Percentiles rank a stretch among this genome's conserved stretches.
Evolutionary conservation across 2,888 invertebrate genomes (phyloP).

Genomic region (Helobdella robusta): DNA sequence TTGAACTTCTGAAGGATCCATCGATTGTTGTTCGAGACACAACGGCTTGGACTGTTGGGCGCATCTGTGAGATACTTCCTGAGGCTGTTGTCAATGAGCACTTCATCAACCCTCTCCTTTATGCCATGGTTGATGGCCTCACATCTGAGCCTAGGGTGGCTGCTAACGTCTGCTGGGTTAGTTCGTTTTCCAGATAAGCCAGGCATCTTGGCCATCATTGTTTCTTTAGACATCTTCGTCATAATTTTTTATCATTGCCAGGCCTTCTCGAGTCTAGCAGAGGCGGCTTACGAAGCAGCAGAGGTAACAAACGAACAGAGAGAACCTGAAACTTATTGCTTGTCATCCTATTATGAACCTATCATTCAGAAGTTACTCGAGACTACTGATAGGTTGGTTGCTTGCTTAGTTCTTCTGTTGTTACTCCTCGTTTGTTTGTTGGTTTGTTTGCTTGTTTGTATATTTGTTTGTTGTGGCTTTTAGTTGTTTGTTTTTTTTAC

Average conservation of each 20-base stretch:
- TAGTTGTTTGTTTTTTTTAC: too few relatives aligned
- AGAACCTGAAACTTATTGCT: conserved; percentile 75
- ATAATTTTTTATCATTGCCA: conserved; percentile 37
- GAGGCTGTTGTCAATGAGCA: conserved; percentile 79
- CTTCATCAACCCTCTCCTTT: conserved; percentile 61
- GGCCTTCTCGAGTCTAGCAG: conserved; percentile 85
- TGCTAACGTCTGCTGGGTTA: conserved; percentile 91
- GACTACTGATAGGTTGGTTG: conserved; percentile 45
- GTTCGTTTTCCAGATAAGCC: too few relatives aligned
- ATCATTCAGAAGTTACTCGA: conserved; percentile 82
- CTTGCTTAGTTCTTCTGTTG: not conserved
- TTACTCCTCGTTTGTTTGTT: not conserved
- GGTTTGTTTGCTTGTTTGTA: too few relatives aligned
- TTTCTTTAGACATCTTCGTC: not conserved
- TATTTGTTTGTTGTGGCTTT: too few relatives aligned
- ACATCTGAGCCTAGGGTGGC: conserved; percentile 86
- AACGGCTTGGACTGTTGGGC: conserved; percentile 93
- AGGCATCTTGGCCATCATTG: not conserved
- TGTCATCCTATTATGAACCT: conserved; percentile 84
- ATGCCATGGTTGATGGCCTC: conserved; percentile 59
- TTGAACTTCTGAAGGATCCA: conserved; percentile 83
- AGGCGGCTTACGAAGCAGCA: conserved; percentile 87
- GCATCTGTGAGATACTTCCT: conserved; percentile 92
- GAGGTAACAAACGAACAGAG: conserved; percentile 53
- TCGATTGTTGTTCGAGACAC: conserved; percentile 92